phyloP scores from a whole-genome alignment of 2,113 vertebrate species.

The Synodontis membranacea region DNA sequence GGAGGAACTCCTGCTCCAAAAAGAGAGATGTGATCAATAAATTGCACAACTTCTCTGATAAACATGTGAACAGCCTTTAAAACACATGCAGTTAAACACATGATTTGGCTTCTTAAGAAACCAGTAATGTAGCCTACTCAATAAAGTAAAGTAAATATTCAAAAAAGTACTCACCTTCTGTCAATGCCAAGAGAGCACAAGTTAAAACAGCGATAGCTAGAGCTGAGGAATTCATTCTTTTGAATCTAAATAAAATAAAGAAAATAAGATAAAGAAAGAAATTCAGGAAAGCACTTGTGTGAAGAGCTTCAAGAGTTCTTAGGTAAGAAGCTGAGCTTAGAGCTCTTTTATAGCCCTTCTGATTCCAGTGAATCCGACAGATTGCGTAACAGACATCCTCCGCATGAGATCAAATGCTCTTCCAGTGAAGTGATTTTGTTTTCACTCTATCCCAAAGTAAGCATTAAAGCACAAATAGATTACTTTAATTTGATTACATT shows the following conservation, averaged over 20 bases:
- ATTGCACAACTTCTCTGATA: background rate
- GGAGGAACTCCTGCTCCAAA: background rate
- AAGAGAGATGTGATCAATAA: background rate
- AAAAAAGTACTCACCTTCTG: background rate
- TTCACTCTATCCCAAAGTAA: background rate
- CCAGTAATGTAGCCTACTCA: background rate
- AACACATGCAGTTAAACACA: background rate
- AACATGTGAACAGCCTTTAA: background rate
- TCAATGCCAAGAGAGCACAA: background rate
- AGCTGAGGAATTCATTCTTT: background rate
- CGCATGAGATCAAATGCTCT: background rate
- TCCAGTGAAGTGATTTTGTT: background rate
- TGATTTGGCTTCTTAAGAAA: background rate
- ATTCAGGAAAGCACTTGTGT: background rate
- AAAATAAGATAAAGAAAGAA: background rate
- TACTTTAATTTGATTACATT: background rate
- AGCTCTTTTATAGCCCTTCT: background rate
- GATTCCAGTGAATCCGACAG: too few species aligned
- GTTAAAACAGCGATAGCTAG: background rate
- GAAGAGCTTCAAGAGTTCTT: background rate
- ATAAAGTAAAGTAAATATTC: background rate
- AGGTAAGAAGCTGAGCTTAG: background rate
- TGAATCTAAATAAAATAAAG: background rate
- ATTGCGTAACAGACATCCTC: background rate
- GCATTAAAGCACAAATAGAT: background rate